Base-by-base conservation (phyloP, 2,797 vertebrate species). In the Sebastes ruberrimus region DNA sequence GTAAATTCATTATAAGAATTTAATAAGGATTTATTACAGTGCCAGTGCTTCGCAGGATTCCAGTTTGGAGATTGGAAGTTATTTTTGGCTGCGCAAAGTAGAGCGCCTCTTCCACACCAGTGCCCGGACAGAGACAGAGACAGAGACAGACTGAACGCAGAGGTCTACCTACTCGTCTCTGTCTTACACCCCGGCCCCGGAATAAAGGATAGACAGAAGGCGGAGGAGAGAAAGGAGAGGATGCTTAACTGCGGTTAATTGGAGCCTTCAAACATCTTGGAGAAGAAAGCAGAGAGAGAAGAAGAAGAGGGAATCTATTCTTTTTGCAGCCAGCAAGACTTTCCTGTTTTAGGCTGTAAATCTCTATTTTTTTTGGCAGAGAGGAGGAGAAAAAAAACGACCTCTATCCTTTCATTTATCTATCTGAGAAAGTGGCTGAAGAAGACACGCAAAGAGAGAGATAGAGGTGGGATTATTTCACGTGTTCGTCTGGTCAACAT, bases 1-100 rank as follows among this genome's bases (percentile, higher is more conserved):
- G n/a, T 46, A 8, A 28, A 35, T 62, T 59, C 20, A 22, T 57
- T 52, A 4, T 46, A 56, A 52, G 46, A 46, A 27, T 76, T 63
- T 16, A 74, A 82, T 52, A 55, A 67, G 46, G 63, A 80, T 71
- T 49, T 72, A 63, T 76, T 67, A 49, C 4, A 80, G 76, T 42
- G 64, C 46, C 7, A 49, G 66, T 9, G 80, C 56, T 83, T 76
- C 57, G 35, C 70, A 62, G 81, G 85, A 81, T 88, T 80, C 84
- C 85, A 76, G 83, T 84, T 89, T 81, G 84, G 74, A 91, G 86
- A 86, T 84, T 87, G 90, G 89, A 91, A 92, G 91, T 93, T 92
- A 89, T 93, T 90, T 91, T 91, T 83, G 91, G 88, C 84, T 72
- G 83, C 78, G 82, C 84, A 85, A 91, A 92, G 88, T 92, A 85